Evolutionary conservation across 1,140 invertebrate species (phyloP), one percentile per base, ranked within the genome.

Genomic region (Tetraneura akinire): DNA sequence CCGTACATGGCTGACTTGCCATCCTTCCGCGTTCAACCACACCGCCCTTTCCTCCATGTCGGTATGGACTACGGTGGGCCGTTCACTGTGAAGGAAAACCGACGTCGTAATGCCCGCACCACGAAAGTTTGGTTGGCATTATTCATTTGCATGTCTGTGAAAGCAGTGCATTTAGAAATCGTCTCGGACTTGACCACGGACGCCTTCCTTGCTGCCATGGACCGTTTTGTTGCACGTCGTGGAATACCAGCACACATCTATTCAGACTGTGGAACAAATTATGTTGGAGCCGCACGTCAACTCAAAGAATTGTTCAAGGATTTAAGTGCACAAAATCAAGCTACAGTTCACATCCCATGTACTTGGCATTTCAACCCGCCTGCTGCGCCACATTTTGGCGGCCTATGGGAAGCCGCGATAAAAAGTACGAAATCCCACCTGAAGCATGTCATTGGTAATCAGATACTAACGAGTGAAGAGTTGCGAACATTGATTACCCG

Each of bases 81-180:
- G 8, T 37, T 37, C 8, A 37, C 32, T 37, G 32, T 37, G 8
- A 37, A 37, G 32, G 3, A 37, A 4, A 37, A 8, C 8, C 32
- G 32, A 8, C 32, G 8, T 8, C 32, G 8, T 37, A 37, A 37
- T 37, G 32, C 32, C 8, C 32, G 32, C 32, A 37, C 32, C 32
- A 37, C 32, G 8, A 37, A 37, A 37, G 32, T 37, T 4, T 37
- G 32, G 32, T 37, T 37, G 8, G 83, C 82, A 18, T 3, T 88
- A 13, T 88, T 87, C 78, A 84, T 87, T 4, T 88, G 86, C 71
- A 84, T 87, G 18, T 62, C 82, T 1, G 86, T 85, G 0, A 84
- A 83, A 64, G 87, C 85, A 4, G 78, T 87, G 16, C 86, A 87
- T 80, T 80, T 88, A 10, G 86, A 88, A 80, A 23, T 86, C 0